Evolutionary conservation across 1,140 invertebrate genomes (phyloP), one percentile per base, ranked within the genome.

Genomic region (Antheraea mylitta): DNA sequence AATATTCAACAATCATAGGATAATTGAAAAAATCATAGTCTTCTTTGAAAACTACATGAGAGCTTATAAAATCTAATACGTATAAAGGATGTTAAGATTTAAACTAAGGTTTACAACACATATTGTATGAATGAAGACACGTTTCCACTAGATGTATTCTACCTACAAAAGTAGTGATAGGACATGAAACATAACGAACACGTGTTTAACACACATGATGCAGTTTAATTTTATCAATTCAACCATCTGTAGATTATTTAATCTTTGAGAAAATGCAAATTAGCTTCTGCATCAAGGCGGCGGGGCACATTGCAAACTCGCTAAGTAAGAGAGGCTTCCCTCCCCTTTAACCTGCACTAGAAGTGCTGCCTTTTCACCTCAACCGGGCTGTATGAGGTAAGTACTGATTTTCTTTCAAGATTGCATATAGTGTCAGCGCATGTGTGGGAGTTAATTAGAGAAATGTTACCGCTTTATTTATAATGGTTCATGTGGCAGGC

Each of bases 191-290:
- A 30, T 2, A 30, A 30, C 22, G 4, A 30, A 30, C 1, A 4
- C n/a, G n/a, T n/a, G n/a, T n/a, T n/a, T n/a, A n/a, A n/a, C n/a
- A n/a, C n/a, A n/a, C n/a, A n/a, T n/a, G n/a, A n/a, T n/a, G n/a
- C n/a, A n/a, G n/a, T n/a, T n/a, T 30, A 30, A 30, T 30, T 30
- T 30, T 30, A 30, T 19, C 8, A 62, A 65, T 22, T 38, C 45
- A 16, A 9, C 45, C 45, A 13, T 53, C 45, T 53, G 16, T 53
- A 53, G 22, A 53, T 16, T 18, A 9, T 38, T 8, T 72, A 73
- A 53, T 76, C 78, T 78, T 66, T 76, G 76, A 18, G 42, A 30
- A 48, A 72, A 81, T 77, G 75, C 73, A 78, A 81, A 78, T 78
- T 75, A 81, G 70, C 58, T 65, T 45, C 45, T 66, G 58, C 53